Percentiles rank a stretch among this genome's conserved stretches.
Evolutionary conservation across 2,797 vertebrate species (phyloP).

Genomic region (Telmatherina bonti): DNA sequence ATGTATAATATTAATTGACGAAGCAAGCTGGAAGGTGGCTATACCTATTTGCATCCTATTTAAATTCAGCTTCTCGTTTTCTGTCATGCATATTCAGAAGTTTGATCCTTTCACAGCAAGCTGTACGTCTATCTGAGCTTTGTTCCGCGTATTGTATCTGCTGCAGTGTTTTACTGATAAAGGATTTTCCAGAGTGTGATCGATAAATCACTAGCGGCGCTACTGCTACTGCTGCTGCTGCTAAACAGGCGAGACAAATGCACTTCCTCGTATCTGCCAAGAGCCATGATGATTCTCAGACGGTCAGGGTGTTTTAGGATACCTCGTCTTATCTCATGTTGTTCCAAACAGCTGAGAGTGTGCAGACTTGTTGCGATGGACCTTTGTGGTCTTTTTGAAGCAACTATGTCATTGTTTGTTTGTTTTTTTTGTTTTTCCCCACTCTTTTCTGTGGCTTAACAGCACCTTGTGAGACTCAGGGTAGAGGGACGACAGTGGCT

Average conservation of each 20-base stretch:
- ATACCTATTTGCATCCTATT: not conserved
- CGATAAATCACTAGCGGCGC: conserved; percentile 59
- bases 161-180: conserved; percentile 59
- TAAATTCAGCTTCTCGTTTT: conserved; percentile 2
- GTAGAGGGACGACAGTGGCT: conserved; percentile 54
- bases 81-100: conserved; percentile 26
- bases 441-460: conserved; percentile 44
- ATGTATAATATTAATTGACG: not conserved
- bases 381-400: conserved; percentile 21
- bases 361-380: conserved; percentile 17
- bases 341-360: conserved; percentile 14
- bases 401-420: conserved; percentile 28
- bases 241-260: conserved; percentile 67
- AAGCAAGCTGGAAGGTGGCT: not conserved
- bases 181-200: conserved; percentile 61
- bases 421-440: conserved; percentile 8
- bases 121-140: conserved; percentile 25
- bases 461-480: conserved; percentile 75
- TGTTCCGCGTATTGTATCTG: conserved; percentile 44
- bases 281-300: conserved; percentile 43
- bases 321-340: conserved; percentile 24
- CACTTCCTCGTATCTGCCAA: conserved; percentile 48
- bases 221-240: conserved; percentile 38
- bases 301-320: conserved; percentile 38
- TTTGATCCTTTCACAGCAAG: not conserved